Conservation (phyloP, 2,888 invertebrate species). For the Mamestra brassicae region DNA sequence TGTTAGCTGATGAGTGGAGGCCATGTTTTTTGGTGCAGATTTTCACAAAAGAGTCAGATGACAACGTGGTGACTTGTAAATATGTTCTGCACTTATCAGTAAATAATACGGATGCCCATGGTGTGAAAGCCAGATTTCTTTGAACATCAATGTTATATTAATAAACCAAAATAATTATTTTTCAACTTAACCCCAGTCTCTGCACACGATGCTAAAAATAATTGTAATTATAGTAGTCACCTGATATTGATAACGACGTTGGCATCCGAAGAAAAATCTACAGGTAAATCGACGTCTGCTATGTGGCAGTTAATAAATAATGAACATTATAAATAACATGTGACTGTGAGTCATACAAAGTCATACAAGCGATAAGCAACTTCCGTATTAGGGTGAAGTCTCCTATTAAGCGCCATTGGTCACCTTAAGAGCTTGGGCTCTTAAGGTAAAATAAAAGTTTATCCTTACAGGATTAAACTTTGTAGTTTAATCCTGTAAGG, state of each 20-base stretch:
- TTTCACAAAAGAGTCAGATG: background rate
- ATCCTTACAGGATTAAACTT: too few relatives aligned
- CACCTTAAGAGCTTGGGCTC: too few relatives aligned
- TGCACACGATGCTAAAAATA: background rate
- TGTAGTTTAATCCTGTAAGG: too few relatives aligned
- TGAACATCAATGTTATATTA: background rate
- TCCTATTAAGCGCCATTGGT: background rate
- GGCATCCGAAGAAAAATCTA: slow-evolving; percentile 40
- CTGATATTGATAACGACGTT: slow-evolving; percentile 58
- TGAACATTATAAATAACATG: slow-evolving; percentile 36
- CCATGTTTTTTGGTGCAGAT: background rate
- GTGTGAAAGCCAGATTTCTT: too few relatives aligned
- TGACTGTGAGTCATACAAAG: slow-evolving; percentile 18
- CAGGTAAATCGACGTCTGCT: slow-evolving; percentile 62
- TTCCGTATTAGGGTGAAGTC: background rate
- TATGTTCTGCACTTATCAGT: too few relatives aligned
- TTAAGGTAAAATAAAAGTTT: too few relatives aligned
- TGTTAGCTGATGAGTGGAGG: background rate
- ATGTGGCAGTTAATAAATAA: slow-evolving; percentile 52
- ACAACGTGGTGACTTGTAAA: too few relatives aligned
- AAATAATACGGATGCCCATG: too few relatives aligned
- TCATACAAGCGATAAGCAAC: slow-evolving; percentile 16
- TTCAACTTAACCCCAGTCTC: background rate
- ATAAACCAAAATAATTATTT: background rate
- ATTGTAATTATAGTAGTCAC: slow-evolving; percentile 56